Base-by-base conservation (phyloP, 2,888 invertebrate genomes). In the Lysandra bellargus region DNA sequence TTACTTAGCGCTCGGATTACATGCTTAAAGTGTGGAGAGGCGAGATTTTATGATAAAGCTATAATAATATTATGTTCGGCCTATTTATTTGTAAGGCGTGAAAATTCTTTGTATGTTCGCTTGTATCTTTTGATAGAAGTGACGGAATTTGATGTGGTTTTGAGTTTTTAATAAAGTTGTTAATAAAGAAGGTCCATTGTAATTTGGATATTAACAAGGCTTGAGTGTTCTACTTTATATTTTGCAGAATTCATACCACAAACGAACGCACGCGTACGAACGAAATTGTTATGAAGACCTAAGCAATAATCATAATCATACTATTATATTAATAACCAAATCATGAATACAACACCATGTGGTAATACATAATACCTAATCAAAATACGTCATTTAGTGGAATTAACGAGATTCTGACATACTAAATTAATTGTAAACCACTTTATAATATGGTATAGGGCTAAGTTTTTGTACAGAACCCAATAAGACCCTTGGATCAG, bases 1-100 rank as follows among this genome's bases (percentile, higher is more conserved):
- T 69, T 78, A 64, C 69, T 69, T 69, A 69, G 64, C 64, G 44
- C 72, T 72, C 53, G 69, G 9, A 78, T 78, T 78, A 53, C 78
- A 78, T 17, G 23, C 40, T 30, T 69, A 78, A 72, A 78, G 49
- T 75, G 44, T 23, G n/a, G 12, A 75, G 75, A 9, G 75, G 23
- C 30, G 30, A 75, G 75, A 75, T 75, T 75, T 69, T 33, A 69
- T 69, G 33, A 69, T 69, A 69, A 69, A 14, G 4, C 33, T 14
- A 14, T 69, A 33, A 9, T 64, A 64, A 30, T 14, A 23, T 61
- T 14, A 23, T 61, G 61, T 61, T 61, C 14, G 23, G 7, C 61
- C 23, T 23, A 5, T 61, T 61, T 61, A 61, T 61, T 61, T 61
- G 7, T 23, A 2, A 23, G 61, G 61, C 23, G 61, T 61, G n/a